Base-by-base conservation (phyloP, 2,888 invertebrate species). In the Nebria salina region DNA sequence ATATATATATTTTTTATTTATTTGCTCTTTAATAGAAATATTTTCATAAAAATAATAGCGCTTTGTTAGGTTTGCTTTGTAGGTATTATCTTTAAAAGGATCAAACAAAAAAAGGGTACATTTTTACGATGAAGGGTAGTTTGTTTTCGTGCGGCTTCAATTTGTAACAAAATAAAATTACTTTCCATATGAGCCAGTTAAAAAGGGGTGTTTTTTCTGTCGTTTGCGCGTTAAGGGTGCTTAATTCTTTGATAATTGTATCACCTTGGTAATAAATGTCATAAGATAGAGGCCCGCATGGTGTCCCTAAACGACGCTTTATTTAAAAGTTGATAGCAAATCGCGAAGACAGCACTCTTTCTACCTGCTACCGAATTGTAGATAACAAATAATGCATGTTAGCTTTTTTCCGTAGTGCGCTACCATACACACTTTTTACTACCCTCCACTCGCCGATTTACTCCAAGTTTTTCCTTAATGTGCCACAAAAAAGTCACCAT, bases 231-330 rank as follows among this genome's bases (percentile, higher is more conserved):
- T 7, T 25, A 43, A 15, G 72, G 73, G 75, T 75, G 75, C 65
- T 79, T 79, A 79, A 79, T 79, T 74, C 75, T 79, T 54, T 75
- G 75, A 75, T 79, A 79, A 79, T 79, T 79, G 79, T 79, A 79
- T 79, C 79, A 79, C 75, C 74, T 75, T 68, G 66, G n/a, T 41
- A 34, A 72, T 74, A 65, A 54, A 74, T 65, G 73, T 66, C 65
- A 34, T 15, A 43, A 65, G 78, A 78, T 78, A 78, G 73, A 72
- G 66, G 20, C 78, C 78, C 78, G 74, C 77, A 77, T 77, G 13
- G 34, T 65, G 65, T 73, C 78, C 65, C 77, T 72, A 25, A 77
- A 72, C 77, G 77, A 54, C 72, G 41, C 65, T 78, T 78, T 78
- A 78, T 78, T 78, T 78, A 66, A 73, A 78, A 74, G 65, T 78